Evolutionary conservation across 1,140 invertebrate genomes (phyloP).

Genomic region (Trinorchestia longiramus): DNA sequence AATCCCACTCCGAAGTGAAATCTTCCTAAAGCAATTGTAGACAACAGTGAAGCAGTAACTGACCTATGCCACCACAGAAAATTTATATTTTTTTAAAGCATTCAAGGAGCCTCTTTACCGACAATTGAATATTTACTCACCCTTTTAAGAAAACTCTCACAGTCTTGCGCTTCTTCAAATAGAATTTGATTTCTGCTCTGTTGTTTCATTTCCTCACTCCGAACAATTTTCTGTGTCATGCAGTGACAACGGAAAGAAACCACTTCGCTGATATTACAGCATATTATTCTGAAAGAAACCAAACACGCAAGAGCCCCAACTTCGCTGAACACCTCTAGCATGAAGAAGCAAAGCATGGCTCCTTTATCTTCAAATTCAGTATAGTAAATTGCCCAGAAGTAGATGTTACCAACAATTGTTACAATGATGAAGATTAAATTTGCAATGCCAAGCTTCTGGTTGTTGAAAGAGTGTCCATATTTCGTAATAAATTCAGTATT

Average conservation of each 20-base stretch:
- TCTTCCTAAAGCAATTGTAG: no score
- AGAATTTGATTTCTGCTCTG: not conserved
- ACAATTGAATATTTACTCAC: not conserved
- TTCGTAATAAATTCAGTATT: not conserved
- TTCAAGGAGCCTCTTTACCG: not conserved
- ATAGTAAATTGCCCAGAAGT: not conserved
- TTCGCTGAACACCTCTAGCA: not conserved
- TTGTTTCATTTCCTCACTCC: not conserved
- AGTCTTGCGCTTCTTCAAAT: not conserved
- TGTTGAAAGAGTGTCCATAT: not conserved
- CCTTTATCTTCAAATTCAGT: not conserved
- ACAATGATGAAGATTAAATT: not conserved
- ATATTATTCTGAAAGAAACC: not conserved
- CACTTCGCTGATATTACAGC: not conserved
- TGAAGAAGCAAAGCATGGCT: not conserved
- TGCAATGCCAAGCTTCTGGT: not conserved
- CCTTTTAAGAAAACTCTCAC: not conserved
- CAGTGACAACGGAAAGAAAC: not conserved
- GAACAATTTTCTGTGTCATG: not conserved
- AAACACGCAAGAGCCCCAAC: not conserved
- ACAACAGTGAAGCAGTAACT: not conserved
- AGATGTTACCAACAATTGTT: not conserved
- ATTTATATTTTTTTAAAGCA: not conserved
- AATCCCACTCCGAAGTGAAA: no score
- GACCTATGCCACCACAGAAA: not conserved